These are phyloP conservation scores for Amia ocellicauda DNA, from an alignment of 2,113 vertebrate species.

Conservation along the genomic window DNA sequence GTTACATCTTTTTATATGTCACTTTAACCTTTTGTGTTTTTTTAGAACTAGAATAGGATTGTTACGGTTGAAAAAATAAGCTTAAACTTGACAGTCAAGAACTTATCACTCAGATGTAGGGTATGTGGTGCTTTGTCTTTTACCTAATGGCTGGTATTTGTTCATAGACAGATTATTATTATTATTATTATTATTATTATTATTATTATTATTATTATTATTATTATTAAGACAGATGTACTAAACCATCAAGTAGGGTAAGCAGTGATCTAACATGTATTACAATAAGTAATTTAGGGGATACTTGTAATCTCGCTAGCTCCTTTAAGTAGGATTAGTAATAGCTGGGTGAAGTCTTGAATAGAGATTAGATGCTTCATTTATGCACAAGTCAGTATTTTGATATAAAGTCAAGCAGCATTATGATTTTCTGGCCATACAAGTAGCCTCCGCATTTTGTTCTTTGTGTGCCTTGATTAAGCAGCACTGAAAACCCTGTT, in stretches of 20 bases:
- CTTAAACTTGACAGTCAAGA: no score
- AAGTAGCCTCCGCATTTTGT: constrained; percentile 23
- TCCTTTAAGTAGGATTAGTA: constrained; percentile 30
- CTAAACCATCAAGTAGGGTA: neutral
- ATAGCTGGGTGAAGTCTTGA: constrained; percentile 14
- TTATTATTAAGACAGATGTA: no score
- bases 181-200: no score
- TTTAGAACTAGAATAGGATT: no score
- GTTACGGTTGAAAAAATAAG: no score
- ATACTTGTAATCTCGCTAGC: constrained; percentile 21
- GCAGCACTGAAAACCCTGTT: constrained; percentile 20
- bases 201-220: no score
- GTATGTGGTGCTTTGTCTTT: no score
- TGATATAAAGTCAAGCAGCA: constrained; percentile 11
- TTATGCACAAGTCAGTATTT: constrained; percentile 22
- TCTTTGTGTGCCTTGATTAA: constrained; percentile 27
- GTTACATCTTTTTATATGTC: no score
- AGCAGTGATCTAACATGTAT: neutral
- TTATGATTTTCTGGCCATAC: constrained; percentile 17
- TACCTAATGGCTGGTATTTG: neutral
- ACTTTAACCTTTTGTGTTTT: no score
- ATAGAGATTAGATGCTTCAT: constrained; percentile 33
- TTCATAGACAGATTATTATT: no score
- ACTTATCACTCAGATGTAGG: no score
- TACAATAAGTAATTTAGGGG: constrained; percentile 13